A percentile compares a stretch with the other conserved stretches of the same genome.
These are phyloP conservation scores for Odontomachus brunneus DNA, from an alignment of 1,140 invertebrate genomes.

Conservation along the genomic window DNA sequence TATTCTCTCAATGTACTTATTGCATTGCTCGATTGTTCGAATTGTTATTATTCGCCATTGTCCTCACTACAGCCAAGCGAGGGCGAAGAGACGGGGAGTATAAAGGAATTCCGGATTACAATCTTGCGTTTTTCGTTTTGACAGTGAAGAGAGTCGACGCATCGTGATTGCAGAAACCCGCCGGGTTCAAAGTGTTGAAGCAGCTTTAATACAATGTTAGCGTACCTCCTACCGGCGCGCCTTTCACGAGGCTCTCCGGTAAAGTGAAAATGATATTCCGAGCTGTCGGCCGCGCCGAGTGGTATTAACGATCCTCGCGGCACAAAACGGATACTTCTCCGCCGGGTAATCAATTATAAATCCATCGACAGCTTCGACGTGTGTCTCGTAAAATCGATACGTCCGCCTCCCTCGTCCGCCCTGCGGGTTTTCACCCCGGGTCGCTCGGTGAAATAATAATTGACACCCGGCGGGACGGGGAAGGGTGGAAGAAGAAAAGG, in stretches of 20 bases:
- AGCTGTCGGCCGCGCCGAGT: conserved; percentile 58
- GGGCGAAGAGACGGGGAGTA: background rate
- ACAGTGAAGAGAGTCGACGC: conserved; percentile 32
- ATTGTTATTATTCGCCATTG: conserved; percentile 24
- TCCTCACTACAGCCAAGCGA: background rate
- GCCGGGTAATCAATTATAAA: conserved; percentile 70
- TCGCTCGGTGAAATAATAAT: conserved; percentile 68
- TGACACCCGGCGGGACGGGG: conserved; percentile 34
- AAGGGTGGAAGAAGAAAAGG: background rate
- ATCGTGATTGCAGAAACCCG: conserved; percentile 44
- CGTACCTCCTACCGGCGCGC: conserved; percentile 46
- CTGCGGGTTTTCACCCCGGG: conserved; percentile 55
- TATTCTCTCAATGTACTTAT: no score
- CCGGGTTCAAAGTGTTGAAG: conserved; percentile 41
- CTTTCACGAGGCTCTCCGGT: conserved; percentile 55
- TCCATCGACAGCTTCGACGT: conserved; percentile 64
- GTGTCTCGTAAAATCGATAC: conserved; percentile 69
- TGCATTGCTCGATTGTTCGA: background rate
- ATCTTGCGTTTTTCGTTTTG: conserved; percentile 21
- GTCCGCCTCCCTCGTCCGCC: conserved; percentile 43
- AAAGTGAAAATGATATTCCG: conserved; percentile 62
- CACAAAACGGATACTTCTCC: conserved; percentile 60
- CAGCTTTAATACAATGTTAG: conserved; percentile 48
- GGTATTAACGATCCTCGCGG: conserved; percentile 68
- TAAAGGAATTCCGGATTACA: conserved; percentile 21